phyloP scores from a whole-genome alignment of 2,113 vertebrate species.

The Halcyon malimbica region DNA sequence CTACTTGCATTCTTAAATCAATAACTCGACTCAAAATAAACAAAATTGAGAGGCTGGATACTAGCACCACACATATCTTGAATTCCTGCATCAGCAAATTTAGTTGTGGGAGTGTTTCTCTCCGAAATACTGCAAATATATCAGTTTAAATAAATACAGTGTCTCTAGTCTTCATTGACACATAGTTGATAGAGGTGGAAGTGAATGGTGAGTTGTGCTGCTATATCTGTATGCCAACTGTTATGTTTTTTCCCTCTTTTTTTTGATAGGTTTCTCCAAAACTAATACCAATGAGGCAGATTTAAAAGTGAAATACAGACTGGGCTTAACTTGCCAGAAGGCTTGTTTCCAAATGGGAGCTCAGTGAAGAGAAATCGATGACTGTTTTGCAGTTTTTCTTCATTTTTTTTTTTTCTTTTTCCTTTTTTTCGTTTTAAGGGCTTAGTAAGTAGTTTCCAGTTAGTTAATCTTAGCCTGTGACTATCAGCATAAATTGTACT shows the following conservation, averaged over 20 bases:
- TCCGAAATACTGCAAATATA: neutral
- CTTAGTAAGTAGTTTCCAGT: slow-evolving; percentile 51
- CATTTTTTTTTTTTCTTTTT: neutral
- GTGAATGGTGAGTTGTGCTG: neutral
- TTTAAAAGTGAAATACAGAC: slow-evolving; percentile 62
- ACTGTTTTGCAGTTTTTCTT: slow-evolving; percentile 19
- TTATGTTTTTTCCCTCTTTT: neutral
- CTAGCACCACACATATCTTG: neutral
- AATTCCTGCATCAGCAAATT: neutral
- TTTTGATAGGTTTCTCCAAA: slow-evolving; percentile 87
- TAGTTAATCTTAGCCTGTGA: slow-evolving; percentile 26
- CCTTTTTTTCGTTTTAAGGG: neutral
- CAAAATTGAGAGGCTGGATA: neutral
- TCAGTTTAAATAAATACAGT: neutral
- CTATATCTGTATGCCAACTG: neutral
- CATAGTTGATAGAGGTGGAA: neutral
- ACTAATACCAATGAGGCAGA: slow-evolving; percentile 88
- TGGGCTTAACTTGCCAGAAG: slow-evolving; percentile 14
- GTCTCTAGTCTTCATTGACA: neutral
- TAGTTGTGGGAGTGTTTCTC: neutral
- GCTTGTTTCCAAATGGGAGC: slow-evolving; percentile 32
- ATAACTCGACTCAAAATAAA: neutral
- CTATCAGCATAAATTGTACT: slow-evolving; percentile 14
- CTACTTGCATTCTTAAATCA: neutral
- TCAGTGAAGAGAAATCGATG: slow-evolving; percentile 14